Percentiles rank a stretch among this genome's conserved stretches.
These are phyloP conservation scores for Antrozous pallidus DNA, from an alignment of 2,797 vertebrate species.

Conservation along the genomic window DNA sequence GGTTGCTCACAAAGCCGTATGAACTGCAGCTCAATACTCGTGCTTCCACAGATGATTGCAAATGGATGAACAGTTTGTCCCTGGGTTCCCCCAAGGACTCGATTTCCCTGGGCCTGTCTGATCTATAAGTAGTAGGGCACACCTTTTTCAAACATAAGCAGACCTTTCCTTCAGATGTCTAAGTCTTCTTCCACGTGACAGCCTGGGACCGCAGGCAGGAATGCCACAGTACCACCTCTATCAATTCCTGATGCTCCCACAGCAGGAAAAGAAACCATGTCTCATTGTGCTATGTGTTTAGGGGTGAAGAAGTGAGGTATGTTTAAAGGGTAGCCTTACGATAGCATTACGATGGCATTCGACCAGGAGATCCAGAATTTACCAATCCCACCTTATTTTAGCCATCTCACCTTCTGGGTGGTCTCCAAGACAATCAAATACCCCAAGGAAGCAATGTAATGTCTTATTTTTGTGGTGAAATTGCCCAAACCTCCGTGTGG, in stretches of 20 bases:
- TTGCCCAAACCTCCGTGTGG: not conserved
- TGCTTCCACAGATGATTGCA: not conserved
- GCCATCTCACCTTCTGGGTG: not conserved
- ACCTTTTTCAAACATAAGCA: not conserved
- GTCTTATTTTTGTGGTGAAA: not conserved
- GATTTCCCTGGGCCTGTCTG: not conserved
- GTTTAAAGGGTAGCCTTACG: not conserved
- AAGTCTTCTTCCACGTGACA: not conserved
- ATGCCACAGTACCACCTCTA: not conserved
- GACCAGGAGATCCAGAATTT: not conserved
- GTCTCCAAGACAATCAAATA: not conserved
- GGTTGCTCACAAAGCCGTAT: not conserved
- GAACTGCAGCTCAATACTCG: not conserved
- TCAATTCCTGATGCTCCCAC: not conserved
- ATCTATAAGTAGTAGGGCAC: not conserved
- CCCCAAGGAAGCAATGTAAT: not conserved
- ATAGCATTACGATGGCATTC: not conserved
- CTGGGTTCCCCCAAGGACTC: not conserved
- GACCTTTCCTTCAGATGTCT: not conserved
- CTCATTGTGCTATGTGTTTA: no score
- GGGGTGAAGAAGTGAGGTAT: not conserved
- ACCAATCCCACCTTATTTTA: not conserved
- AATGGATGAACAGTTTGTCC: conserved; percentile 13
- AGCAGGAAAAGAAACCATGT: no score
- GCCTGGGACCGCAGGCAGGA: not conserved